phyloP scores from a whole-genome alignment of 2,888 invertebrate species.

The Vandiemenella viatica region DNA sequence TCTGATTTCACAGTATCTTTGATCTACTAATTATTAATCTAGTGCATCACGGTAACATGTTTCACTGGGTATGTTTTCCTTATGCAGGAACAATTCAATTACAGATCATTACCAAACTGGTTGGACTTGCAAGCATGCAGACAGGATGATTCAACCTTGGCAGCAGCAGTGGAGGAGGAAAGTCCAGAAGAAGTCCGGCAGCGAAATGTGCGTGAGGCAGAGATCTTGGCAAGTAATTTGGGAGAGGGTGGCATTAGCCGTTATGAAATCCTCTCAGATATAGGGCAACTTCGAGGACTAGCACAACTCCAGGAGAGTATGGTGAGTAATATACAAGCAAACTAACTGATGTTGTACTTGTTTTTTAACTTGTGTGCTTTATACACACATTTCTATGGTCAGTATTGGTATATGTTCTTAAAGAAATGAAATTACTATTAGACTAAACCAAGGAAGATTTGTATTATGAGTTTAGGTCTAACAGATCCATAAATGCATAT shows the following conservation, averaged over 20 bases:
- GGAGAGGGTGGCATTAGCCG: constrained; percentile 73
- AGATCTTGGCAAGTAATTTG: constrained; percentile 80
- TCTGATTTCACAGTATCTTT: background rate
- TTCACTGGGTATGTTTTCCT: too few species aligned
- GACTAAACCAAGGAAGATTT: too few species aligned
- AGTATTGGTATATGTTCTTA: too few species aligned
- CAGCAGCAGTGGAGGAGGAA: constrained; percentile 48
- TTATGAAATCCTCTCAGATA: constrained; percentile 75
- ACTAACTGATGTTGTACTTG: background rate
- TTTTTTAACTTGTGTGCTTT: background rate
- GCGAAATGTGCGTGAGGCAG: constrained; percentile 75
- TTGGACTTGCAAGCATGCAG: constrained; percentile 45
- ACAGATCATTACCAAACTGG: constrained; percentile 65
- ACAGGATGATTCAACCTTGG: too few species aligned
- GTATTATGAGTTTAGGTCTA: too few species aligned
- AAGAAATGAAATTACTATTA: too few species aligned
- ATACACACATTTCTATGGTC: too few species aligned
- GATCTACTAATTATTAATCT: background rate
- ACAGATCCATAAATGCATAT: too few species aligned
- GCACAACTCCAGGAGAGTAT: constrained; percentile 86
- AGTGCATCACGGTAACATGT: too few species aligned
- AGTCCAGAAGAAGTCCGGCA: constrained; percentile 64
- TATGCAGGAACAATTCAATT: constrained; percentile 15
- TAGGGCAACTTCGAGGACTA: constrained; percentile 63
- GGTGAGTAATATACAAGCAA: too few species aligned